phyloP scores from a whole-genome alignment of 1,140 invertebrate genomes.

The Asbolus verrucosus region DNA sequence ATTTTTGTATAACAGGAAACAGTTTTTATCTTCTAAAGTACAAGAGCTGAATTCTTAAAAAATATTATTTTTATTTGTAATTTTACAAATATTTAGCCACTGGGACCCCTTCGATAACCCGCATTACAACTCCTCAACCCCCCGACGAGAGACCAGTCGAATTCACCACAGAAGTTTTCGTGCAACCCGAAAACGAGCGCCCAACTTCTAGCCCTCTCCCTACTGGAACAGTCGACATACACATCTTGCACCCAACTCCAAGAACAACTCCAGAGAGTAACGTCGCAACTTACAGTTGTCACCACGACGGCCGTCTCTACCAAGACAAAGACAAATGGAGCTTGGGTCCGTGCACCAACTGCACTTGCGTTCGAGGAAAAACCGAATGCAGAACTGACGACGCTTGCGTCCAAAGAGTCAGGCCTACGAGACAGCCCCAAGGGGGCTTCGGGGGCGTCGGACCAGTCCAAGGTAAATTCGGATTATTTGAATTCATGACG shows the following conservation, averaged over 20 bases:
- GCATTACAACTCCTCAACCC: constrained; percentile 58
- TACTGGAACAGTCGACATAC: constrained; percentile 53
- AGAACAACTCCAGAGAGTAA: constrained; percentile 45
- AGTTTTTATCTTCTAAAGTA: too few relatives aligned
- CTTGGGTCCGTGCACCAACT: constrained; percentile 74
- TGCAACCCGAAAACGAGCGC: constrained; percentile 59
- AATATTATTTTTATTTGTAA: not conserved
- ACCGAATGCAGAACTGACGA: constrained; percentile 69
- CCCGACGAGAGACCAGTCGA: constrained; percentile 57
- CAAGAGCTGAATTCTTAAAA: too few relatives aligned
- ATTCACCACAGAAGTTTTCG: constrained; percentile 52
- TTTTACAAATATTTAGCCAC: constrained; percentile 22
- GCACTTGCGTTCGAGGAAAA: constrained; percentile 70
- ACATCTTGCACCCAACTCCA: constrained; percentile 48
- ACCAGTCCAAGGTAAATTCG: constrained; percentile 31
- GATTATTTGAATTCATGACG: not conserved
- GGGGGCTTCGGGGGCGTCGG: constrained; percentile 8
- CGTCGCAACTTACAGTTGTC: constrained; percentile 63
- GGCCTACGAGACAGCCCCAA: constrained; percentile 37
- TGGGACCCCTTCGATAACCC: constrained; percentile 28
- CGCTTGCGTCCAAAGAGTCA: constrained; percentile 57
- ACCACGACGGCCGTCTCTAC: constrained; percentile 69
- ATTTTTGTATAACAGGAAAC: too few relatives aligned
- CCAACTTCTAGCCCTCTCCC: constrained; percentile 50
- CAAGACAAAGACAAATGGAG: constrained; percentile 74